Base-by-base conservation (phyloP, 2,113 vertebrate species). In the Cercocebus atys region DNA sequence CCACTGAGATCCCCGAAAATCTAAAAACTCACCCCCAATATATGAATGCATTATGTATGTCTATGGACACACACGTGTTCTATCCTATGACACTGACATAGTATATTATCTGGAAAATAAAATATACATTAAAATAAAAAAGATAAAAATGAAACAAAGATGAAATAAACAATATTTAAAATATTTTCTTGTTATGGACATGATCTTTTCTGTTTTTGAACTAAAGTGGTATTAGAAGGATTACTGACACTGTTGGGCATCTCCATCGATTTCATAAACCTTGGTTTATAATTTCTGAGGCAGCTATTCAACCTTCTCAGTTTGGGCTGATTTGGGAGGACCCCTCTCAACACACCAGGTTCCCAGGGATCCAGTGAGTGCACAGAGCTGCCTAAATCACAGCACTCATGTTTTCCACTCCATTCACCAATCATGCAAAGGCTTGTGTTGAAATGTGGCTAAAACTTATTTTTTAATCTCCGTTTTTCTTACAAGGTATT, bases 61-160 rank as follows among this genome's bases (percentile, higher is more conserved):
- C 4, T 64, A 23, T 18, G 3, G 5, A 55, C 35, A 38, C 79
- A 61, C 52, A 66, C 1, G 40, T 59, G 25, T 79, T 52, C 52
- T 52, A 68, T 84, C 30, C 30, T 52, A n/a, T 40, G 50, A n/a
- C 20, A 43, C 11, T 90, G 27, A 90, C 61, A n/a, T 23, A 52
- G 35, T 70, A 32, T 84, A 27, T 96, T 78, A 59, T 7, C 25
- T 93, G 90, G 35, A 27, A 89, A 68, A 96, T 16, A 70, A 22
- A 84, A 57, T 8, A 68, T 14, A 32, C 18, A 40, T 40, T 52
- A 83, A 70, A 78, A 88, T 76, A 47, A 43, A 52, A 84, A 93
- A 68, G 18, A 43, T 55, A 50, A 79, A 76, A 68, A 73, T 52
- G 40, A 52, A 73, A 12, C 43, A 64, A 85, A 90, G 45, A 57